Evolutionary conservation across 2,888 invertebrate genomes (phyloP), one percentile per base, ranked within the genome.

Genomic region (Microplitis deprimator): DNA sequence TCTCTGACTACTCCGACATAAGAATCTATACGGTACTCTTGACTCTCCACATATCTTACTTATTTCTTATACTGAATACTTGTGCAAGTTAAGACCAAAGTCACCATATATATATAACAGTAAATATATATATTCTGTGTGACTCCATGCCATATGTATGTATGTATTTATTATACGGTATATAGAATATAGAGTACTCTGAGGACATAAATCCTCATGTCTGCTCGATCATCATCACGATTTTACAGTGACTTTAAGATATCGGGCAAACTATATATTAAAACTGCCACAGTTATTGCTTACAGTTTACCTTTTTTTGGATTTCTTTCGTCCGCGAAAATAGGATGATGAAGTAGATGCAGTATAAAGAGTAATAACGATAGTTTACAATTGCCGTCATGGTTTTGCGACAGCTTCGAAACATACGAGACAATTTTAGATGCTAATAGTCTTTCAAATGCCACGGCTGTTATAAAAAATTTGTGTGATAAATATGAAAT

Each of bases 11-110:
- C 50, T 67, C 77, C 76, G 77, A 73, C 68, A 79, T 77, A 79
- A 81, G 81, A 79, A 81, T 77, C 77, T 75, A 76, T 80, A 80
- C 76, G 73, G 73, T 73, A 73, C 65, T 73, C 73, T 73, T 73
- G 73, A 64, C 73, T 73, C 65, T 73, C 20, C 73, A 64, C 73
- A 73, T 73, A 73, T 73, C 73, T 73, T 73, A 20, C 64, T 73
- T 67, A 50, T 65, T 73, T 73, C 73, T 65, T 73, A 67, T 64
- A 64, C 65, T 50, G 65, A 65, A 64, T 29, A 65, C 20, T 65
- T 65, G 10, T 29, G 29, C 65, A 41, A 50, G 50, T 13, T 50
- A 0, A 4, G 50, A 50, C 50, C 64, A 73, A 29, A 64, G 13
- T 73, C 17, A 17, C 64, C 41, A 76, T 76, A 76, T 65, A 76